Percentiles rank a stretch among this genome's conserved stretches.
These are phyloP conservation scores for Junco hyemalis DNA, from an alignment of 2,113 vertebrate genomes.

Conservation along the genomic window DNA sequence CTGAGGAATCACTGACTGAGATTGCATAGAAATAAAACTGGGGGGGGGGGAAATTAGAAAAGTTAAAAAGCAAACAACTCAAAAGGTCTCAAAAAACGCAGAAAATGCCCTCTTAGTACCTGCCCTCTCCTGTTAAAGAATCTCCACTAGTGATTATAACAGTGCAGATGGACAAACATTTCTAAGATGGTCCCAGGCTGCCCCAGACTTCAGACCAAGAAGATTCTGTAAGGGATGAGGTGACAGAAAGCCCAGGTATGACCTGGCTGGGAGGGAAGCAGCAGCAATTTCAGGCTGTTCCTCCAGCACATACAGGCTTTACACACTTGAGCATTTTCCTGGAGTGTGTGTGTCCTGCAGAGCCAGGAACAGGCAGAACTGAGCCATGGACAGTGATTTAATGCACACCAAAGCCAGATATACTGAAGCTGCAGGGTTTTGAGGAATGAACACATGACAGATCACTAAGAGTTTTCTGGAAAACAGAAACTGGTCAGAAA, in stretches of 20 bases:
- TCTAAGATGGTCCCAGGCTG: neutral
- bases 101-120: neutral
- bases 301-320: neutral
- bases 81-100: neutral
- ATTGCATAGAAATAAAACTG: neutral
- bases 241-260: neutral
- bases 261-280: neutral
- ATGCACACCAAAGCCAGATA: neutral
- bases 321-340: neutral
- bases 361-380: neutral
- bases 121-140: neutral
- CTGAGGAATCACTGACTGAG: neutral
- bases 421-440: neutral
- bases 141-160: neutral
- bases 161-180: neutral
- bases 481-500: neutral
- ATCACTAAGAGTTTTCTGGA: neutral
- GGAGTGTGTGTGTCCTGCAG: fast-evolving
- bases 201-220: neutral
- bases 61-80: neutral
- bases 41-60: neutral
- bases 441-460: neutral
- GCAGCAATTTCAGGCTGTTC: neutral
- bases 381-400: neutral
- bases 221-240: neutral